Conservation (phyloP, 2,797 vertebrate species). For the Acrocephalus scirpaceus region DNA sequence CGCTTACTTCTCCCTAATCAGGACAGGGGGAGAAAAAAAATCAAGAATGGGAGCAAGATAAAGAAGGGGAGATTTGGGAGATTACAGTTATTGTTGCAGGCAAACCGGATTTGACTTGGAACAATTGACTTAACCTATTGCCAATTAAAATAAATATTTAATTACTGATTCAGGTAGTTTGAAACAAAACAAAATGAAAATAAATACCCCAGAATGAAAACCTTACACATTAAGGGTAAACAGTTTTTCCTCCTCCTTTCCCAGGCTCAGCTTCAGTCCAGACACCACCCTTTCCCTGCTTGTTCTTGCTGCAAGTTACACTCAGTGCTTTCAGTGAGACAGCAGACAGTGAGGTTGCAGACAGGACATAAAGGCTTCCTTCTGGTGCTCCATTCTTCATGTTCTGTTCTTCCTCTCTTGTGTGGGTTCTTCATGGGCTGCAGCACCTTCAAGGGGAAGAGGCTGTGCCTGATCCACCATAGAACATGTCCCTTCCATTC, state of each 20-base stretch:
- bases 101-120: background rate
- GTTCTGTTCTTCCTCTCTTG: background rate
- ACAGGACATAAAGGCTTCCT: background rate
- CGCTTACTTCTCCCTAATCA: background rate
- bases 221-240: background rate
- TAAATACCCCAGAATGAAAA: background rate
- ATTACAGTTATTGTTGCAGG: background rate
- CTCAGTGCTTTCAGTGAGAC: background rate
- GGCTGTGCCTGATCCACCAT: background rate
- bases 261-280: background rate
- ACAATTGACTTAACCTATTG: background rate
- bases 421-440: background rate
- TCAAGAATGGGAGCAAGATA: background rate
- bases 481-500: background rate
- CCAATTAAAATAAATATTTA: background rate
- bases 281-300: background rate
- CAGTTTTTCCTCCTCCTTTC: background rate
- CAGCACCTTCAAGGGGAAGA: background rate
- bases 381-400: background rate
- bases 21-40: background rate
- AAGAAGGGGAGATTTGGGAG: accelerated
- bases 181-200: background rate
- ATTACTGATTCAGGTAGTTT: background rate
- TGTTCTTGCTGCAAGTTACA: background rate
- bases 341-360: accelerated